Evolutionary conservation across 2,888 invertebrate genomes (phyloP), one percentile per base, ranked within the genome.

Genomic region (Chaitophorus viminalis): DNA sequence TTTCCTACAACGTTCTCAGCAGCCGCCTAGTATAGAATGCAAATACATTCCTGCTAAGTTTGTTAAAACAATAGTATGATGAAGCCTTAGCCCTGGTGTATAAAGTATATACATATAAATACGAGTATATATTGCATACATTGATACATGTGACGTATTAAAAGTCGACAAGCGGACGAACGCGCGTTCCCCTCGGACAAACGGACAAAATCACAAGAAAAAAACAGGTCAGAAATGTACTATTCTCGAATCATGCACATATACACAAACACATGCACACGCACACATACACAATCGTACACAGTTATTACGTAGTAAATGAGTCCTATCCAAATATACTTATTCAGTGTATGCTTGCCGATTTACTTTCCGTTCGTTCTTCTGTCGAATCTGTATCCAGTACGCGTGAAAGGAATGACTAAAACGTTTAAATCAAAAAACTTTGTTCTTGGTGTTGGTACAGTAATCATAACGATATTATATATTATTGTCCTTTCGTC

Each of bases 11-110:
- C 60, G 39, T 68, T 25, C 54, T n/a, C 31, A n/a, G 25, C 65
- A 36, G 31, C 31, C 54, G 72, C 52, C 54, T 52, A 54, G 11
- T 54, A n/a, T n/a, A 82, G 29, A 83, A 83, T 60, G 82, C 82
- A 83, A 74, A 74, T 74, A 83, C 36, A 14, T 60, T 36, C n/a
- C n/a, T 36, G 36, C 21, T 1, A 11, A 36, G 74, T 74, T 54
- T 74, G 54, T 83, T 83, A 60, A 21, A 83, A 83, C 72, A 83
- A 74, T 74, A 36, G 9, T 39, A 33, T 33, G n/a, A 46, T 11
- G 70, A 70, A 46, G 52, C 2, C 9, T 81, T 21, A 9, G 2
- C 31, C 39, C 39, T 6, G 39, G 39, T 39, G 39, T 39, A 39
- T 18, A 31, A 31, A 29, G 0, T 39, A 75, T 39, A 46, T 8